Percentiles rank a stretch among this genome's conserved stretches.
Conservation (phyloP, 2,888 invertebrate genomes). For the Rugalucina vietnamica region DNA sequence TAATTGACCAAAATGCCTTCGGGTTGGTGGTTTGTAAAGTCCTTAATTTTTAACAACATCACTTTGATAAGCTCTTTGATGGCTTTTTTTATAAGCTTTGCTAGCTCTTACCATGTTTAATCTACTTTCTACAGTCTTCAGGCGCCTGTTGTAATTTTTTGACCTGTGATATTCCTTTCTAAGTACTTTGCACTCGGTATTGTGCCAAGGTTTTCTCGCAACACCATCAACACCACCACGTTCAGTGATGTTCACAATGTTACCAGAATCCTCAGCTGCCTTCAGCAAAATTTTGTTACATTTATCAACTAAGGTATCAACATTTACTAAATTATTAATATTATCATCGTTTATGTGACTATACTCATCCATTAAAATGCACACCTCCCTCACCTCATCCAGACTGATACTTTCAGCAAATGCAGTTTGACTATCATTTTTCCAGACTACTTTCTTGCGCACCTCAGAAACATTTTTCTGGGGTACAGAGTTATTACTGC, state of each 20-base stretch:
- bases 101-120: background rate
- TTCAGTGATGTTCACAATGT: background rate
- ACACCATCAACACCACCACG: background rate
- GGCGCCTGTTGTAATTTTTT: background rate
- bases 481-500: no score
- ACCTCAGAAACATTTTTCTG: no score
- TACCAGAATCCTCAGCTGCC: background rate
- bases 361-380: background rate
- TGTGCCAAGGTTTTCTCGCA: background rate
- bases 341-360: background rate
- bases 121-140: background rate
- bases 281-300: background rate
- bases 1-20: background rate
- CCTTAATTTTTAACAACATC: background rate
- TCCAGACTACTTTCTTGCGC: background rate
- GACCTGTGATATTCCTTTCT: background rate
- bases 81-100: background rate
- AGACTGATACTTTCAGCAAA: background rate
- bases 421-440: background rate
- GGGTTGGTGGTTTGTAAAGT: background rate
- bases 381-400: background rate
- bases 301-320: background rate
- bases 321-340: no score
- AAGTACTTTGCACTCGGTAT: background rate
- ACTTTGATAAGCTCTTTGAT: background rate